Conservation (phyloP, 1,140 invertebrate species). For the Drosophila kepulauana region DNA sequence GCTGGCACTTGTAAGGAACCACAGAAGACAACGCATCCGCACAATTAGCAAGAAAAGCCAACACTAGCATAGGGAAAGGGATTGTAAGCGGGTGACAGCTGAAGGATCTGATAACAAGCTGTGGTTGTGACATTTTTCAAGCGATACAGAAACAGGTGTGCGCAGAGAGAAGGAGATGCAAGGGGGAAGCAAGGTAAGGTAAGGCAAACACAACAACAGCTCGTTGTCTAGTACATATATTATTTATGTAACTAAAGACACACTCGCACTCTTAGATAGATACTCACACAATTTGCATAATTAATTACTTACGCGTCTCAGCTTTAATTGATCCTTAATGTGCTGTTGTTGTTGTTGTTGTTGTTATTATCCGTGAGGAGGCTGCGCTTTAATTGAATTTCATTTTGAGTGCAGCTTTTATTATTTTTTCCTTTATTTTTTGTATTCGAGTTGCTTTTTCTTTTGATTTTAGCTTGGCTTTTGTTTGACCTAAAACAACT, state of each 20-base stretch:
- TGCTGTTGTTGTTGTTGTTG: not conserved
- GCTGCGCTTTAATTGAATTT: constrained; percentile 34
- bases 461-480: constrained; percentile 27
- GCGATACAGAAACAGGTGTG: constrained; percentile 31
- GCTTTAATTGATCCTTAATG: constrained; percentile 34
- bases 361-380: not conserved
- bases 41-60: constrained; percentile 40
- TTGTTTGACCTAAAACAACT: constrained; percentile 57
- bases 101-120: constrained; percentile 58
- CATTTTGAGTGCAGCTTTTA: constrained; percentile 25
- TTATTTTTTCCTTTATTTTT: constrained; percentile 22
- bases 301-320: constrained; percentile 45
- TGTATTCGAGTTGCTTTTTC: constrained; percentile 8
- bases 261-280: constrained; percentile 1
- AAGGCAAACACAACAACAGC: not conserved
- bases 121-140: constrained; percentile 32
- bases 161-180: not conserved
- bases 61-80: not conserved
- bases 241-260: constrained; percentile 38
- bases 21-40: constrained; percentile 38
- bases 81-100: constrained; percentile 26
- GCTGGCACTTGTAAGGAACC: constrained; percentile 31
- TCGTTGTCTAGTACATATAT: not conserved
- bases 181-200: not conserved
- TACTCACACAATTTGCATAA: constrained; percentile 20